Base-by-base conservation (phyloP, 1,140 invertebrate species). In the Hyles vespertilio region DNA sequence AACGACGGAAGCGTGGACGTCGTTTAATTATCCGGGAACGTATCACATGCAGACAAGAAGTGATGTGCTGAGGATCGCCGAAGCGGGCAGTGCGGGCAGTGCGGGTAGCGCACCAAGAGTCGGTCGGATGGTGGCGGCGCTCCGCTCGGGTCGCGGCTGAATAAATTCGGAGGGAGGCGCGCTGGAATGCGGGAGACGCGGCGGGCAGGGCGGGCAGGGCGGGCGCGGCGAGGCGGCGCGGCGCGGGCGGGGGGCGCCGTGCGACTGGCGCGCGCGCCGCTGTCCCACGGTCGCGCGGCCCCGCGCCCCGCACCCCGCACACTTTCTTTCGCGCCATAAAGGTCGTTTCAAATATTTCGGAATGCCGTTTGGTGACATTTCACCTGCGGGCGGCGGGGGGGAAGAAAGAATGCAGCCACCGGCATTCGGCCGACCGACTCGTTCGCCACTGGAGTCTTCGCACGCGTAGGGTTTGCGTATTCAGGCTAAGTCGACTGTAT, bases 281-380 rank as follows among this genome's bases (percentile, higher is more conserved):
- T 84, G 81, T 83, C 82, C 82, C 82, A 82, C 81, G 80, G 82
- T 83, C 84, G 74, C 72, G 74, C 70, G 69, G 63, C 74, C 73
- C 76, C 74, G 69, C 77, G 64, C 75, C 74, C 77, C 80, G 54
- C 72, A 50, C 76, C 72, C 79, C 81, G 67, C 61, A 69, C 81
- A 86, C 84, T 88, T 86, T 88, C 84, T 88, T 88, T 88, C 84
- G 84, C 84, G 81, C 84, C 84, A 86, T 88, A 86, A 84, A 88
- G 85, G 85, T 86, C 85, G 85, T 88, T 88, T 88, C 83, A 88
- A 88, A 88, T 85, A 88, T 86, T 88, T 86, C 74, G 85, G 85
- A 88, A 86, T 86, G 83, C 79, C 74, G 83, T 77, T 82, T 81
- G 83, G 85, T 88, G 83, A 88, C 85, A 88, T 88, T 88, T 88